phyloP scores from a whole-genome alignment of 2,797 vertebrate genomes.

The Brachyalestes nurse region DNA sequence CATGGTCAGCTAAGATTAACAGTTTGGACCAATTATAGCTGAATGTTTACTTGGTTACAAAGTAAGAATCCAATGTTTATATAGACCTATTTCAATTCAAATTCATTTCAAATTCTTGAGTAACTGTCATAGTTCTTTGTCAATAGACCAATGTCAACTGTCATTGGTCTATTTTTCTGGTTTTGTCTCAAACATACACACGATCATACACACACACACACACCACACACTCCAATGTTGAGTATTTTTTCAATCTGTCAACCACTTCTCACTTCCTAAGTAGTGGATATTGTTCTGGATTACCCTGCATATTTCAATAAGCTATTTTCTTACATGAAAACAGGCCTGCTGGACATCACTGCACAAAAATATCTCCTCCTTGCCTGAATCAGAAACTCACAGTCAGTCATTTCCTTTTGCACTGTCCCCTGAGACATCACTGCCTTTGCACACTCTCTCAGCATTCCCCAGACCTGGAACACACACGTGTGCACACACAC shows the following conservation, averaged over 20 bases:
- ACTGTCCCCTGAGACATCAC: neutral
- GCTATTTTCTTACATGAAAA: neutral
- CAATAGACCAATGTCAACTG: no score
- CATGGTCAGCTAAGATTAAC: neutral
- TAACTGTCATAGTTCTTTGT: no score
- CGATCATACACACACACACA: no score
- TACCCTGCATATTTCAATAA: no score
- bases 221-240: neutral
- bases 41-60: neutral
- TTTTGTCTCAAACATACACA: neutral
- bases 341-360: neutral
- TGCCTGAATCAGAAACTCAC: conserved; percentile 8
- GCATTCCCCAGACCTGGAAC: no score
- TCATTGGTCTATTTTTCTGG: no score
- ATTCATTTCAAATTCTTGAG: neutral
- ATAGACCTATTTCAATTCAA: neutral
- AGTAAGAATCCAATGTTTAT: neutral
- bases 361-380: neutral
- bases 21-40: neutral
- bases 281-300: neutral
- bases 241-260: no score
- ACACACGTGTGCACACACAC: neutral
- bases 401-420: conserved; percentile 1
- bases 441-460: neutral
- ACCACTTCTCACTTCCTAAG: neutral